phyloP scores from a whole-genome alignment of 2,113 vertebrate genomes.

The Turdus rufiventris region DNA sequence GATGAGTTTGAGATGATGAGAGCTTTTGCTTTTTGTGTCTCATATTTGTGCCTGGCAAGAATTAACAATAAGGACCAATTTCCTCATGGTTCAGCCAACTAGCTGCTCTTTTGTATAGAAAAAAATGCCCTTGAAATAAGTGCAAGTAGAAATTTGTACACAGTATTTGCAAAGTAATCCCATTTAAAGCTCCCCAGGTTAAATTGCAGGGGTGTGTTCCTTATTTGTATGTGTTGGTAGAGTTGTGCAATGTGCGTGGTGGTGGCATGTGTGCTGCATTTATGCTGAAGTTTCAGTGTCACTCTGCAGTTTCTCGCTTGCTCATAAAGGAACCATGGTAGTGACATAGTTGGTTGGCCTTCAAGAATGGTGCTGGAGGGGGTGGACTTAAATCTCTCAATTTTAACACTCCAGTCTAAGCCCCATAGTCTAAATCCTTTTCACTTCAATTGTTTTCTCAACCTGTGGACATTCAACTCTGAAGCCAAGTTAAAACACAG shows the following conservation, averaged over 20 bases:
- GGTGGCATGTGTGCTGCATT: neutral
- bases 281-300: neutral
- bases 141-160: neutral
- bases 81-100: neutral
- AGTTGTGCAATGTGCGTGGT: neutral
- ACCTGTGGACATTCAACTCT: neutral
- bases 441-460: neutral
- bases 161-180: neutral
- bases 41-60: neutral
- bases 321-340: neutral
- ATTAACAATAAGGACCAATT: neutral
- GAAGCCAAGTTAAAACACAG: neutral
- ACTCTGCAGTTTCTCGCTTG: neutral
- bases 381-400: neutral
- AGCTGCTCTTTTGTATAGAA: neutral
- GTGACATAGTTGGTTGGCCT: neutral
- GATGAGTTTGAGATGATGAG: neutral
- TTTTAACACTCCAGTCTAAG: neutral
- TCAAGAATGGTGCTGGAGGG: neutral
- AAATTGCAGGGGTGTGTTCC: neutral
- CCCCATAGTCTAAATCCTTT: neutral
- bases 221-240: neutral
- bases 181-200: neutral
- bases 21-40: neutral
- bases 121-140: neutral